phyloP scores from a whole-genome alignment of 2,113 vertebrate genomes.

The Actenoides hombroni region DNA sequence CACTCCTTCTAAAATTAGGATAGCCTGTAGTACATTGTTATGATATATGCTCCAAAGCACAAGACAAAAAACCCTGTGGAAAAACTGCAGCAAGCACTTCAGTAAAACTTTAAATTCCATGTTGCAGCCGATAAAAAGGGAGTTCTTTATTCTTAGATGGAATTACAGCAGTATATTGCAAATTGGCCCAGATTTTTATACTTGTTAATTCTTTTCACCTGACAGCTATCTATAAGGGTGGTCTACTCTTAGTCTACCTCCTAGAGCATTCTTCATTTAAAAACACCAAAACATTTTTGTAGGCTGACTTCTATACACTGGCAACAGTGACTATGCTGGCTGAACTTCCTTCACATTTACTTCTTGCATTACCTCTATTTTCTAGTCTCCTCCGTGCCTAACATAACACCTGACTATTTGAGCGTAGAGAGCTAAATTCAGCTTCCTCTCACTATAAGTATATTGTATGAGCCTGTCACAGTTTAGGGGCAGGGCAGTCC shows the following conservation, averaged over 20 bases:
- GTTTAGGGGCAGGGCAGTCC: too few species aligned
- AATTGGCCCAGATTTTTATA: neutral
- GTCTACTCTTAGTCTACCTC: too few species aligned
- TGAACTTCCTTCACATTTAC: neutral
- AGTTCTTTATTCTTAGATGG: neutral
- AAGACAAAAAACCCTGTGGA: neutral
- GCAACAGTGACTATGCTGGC: fast-evolving
- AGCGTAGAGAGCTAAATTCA: neutral
- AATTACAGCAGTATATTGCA: neutral
- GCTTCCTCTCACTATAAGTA: neutral
- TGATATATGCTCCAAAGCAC: neutral
- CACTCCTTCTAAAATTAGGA: neutral
- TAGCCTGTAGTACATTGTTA: neutral
- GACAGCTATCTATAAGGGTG: neutral
- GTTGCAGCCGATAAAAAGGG: neutral
- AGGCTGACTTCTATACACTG: neutral
- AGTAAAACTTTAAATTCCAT: neutral
- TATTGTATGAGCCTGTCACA: neutral
- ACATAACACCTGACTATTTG: neutral
- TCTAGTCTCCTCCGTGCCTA: neutral
- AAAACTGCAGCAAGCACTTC: neutral
- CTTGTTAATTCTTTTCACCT: neutral
- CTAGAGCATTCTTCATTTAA: neutral
- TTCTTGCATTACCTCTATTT: neutral
- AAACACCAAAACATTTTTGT: neutral